Percentiles rank a stretch among this genome's conserved stretches.
These are phyloP conservation scores for Brotula barbata DNA, from an alignment of 2,797 vertebrate species.

Conservation along the genomic window DNA sequence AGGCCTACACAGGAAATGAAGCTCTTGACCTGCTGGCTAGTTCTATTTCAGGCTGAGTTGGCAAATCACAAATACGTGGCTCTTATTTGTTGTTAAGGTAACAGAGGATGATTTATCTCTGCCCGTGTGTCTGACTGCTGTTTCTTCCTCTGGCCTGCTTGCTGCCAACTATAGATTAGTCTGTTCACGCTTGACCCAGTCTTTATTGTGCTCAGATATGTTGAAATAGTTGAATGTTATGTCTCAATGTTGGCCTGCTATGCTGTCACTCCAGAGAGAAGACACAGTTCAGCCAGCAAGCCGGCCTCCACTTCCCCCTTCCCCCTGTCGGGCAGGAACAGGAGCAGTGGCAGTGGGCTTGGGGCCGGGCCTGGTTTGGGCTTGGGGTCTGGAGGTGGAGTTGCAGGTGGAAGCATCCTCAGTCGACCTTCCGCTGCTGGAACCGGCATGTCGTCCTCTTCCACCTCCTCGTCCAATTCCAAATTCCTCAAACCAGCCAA, in stretches of 20 bases:
- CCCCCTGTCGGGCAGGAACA: constrained; percentile 83
- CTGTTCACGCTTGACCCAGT: constrained; percentile 3
- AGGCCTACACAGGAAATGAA: constrained; percentile 64
- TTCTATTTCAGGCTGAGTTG: constrained; percentile 66
- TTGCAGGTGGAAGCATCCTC: constrained; percentile 71
- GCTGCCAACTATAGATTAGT: background rate
- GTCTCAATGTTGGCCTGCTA: constrained; percentile 30
- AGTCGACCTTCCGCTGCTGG: constrained; percentile 82
- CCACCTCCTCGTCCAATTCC: constrained; percentile 82
- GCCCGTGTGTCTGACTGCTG: constrained; percentile 7
- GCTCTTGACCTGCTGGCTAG: constrained; percentile 61
- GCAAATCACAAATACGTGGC: constrained; percentile 53
- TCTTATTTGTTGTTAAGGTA: constrained; percentile 47
- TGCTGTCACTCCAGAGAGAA: constrained; percentile 86
- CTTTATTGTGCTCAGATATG: background rate
- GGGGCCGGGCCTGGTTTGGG: constrained; percentile 72
- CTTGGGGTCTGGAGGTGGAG: constrained; percentile 56
- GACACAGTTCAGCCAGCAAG: constrained; percentile 93
- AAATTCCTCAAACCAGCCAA: constrained; percentile 96
- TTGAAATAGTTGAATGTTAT: background rate
- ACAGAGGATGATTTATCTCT: too few species aligned
- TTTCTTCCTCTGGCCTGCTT: background rate
- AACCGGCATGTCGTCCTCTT: constrained; percentile 80
- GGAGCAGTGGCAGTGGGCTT: constrained; percentile 82
- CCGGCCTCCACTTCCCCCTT: constrained; percentile 79